Evolutionary conservation across 2,888 invertebrate genomes (phyloP), one percentile per base, ranked within the genome.

Genomic region (Pseudoips prasinana): DNA sequence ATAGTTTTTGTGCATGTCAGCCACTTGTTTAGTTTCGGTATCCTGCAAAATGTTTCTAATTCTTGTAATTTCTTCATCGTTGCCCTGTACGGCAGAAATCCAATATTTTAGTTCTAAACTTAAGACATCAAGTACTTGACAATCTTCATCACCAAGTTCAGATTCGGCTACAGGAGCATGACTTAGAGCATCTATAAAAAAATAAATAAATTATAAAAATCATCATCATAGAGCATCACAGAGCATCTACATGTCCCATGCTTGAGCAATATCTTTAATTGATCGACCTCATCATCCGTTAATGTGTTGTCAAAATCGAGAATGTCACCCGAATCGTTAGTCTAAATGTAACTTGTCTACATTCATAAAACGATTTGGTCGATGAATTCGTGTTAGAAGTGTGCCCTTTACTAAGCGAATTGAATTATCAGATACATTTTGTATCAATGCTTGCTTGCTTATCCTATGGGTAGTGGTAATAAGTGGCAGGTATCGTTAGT

Each of bases 231-330:
- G n/a, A n/a, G n/a, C n/a, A n/a, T n/a, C n/a, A n/a, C n/a, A 28
- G 23, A 1, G 52, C 46, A 20, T 48, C 47, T 1, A 52, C 52
- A 18, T 52, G 48, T 1, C 31, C 8, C 46, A 52, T 48, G 0
- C 11, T n/a, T n/a, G n/a, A n/a, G n/a, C n/a, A n/a, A n/a, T n/a
- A n/a, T n/a, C n/a, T n/a, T n/a, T n/a, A n/a, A n/a, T n/a, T n/a
- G n/a, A n/a, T n/a, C n/a, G n/a, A n/a, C n/a, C n/a, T n/a, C n/a
- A n/a, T n/a, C n/a, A n/a, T n/a, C n/a, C n/a, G n/a, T n/a, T n/a
- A n/a, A n/a, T n/a, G n/a, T n/a, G n/a, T n/a, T n/a, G n/a, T n/a
- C n/a, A n/a, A n/a, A n/a, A n/a, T n/a, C n/a, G n/a, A n/a, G n/a
- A n/a, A n/a, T n/a, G n/a, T n/a, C n/a, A n/a, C n/a, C n/a, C n/a